phyloP scores from a whole-genome alignment of 2,113 vertebrate genomes.

The Polypterus senegalus region DNA sequence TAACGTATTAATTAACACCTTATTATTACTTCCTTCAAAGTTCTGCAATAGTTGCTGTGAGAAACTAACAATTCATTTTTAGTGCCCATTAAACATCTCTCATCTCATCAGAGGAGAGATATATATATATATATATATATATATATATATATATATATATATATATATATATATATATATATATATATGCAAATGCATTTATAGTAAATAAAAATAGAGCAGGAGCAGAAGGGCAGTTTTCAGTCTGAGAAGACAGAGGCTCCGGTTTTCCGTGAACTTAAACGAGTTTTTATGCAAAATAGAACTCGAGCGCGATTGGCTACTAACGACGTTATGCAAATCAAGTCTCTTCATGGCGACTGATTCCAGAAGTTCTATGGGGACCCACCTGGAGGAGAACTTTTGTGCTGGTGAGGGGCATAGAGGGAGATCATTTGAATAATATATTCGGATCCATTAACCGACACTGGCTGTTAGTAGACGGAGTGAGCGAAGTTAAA shows the following conservation, averaged over 20 bases:
- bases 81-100: no score
- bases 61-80: no score
- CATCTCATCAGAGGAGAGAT: no score
- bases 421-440: constrained; percentile 10
- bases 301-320: constrained; percentile 53
- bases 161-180: no score
- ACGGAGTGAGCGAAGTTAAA: no score
- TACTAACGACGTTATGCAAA: constrained; percentile 70
- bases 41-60: no score
- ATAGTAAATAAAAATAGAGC: no score
- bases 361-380: constrained; percentile 32
- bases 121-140: no score
- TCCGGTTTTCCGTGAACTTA: constrained; percentile 29
- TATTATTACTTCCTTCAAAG: no score
- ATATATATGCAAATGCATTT: no score
- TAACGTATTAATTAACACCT: no score
- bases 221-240: constrained; percentile 12
- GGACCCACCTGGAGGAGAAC: constrained; percentile 44
- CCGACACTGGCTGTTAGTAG: neutral
- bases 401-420: constrained; percentile 23
- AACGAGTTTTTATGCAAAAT: constrained; percentile 72
- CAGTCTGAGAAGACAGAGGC: constrained; percentile 35
- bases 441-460: constrained; percentile 6
- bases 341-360: constrained; percentile 24
- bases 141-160: no score